Evolutionary conservation across 2,113 vertebrate species (phyloP).

Genomic region (Lethenteron reissneri): DNA sequence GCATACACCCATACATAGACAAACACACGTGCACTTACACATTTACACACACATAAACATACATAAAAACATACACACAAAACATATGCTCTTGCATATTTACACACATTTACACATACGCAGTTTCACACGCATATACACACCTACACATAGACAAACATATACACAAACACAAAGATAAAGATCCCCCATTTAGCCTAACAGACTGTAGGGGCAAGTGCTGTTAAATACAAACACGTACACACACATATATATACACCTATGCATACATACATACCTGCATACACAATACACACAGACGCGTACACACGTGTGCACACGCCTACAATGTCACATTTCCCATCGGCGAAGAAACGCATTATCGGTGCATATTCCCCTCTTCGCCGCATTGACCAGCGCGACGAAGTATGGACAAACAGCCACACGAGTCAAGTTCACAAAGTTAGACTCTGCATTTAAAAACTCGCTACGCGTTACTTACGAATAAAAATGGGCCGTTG

Average conservation of each 20-base stretch:
- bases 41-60: background rate
- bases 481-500: no score
- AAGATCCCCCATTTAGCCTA: background rate
- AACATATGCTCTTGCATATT: background rate
- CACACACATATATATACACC: background rate
- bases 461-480: no score
- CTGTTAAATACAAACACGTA: background rate
- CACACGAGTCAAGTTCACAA: no score
- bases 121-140: background rate
- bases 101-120: background rate
- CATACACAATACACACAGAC: background rate
- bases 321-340: background rate
- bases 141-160: background rate
- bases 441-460: no score
- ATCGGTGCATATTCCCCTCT: no score
- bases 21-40: background rate
- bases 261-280: background rate
- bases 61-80: background rate
- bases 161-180: background rate
- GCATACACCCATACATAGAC: background rate
- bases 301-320: background rate
- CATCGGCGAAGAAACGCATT: no score
- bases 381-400: no score
- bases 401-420: no score
- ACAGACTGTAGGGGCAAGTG: no score